Evolutionary conservation across 2,888 invertebrate genomes (phyloP).

Genomic region (Chalcis sispes): DNA sequence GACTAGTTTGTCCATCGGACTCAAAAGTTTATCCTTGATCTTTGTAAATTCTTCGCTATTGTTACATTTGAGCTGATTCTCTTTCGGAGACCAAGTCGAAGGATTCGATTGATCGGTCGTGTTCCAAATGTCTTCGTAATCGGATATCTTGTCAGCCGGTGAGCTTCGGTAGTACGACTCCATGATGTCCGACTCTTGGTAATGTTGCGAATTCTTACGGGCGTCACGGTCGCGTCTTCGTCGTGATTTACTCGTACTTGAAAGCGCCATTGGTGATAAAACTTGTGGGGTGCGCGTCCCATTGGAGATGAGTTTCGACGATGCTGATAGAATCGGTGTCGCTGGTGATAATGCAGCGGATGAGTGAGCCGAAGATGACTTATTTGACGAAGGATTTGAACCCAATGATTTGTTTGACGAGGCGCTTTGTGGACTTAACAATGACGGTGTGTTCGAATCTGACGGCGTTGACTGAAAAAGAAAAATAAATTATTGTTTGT

Average conservation of each 20-base stretch:
- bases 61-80: neutral
- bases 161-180: conserved; percentile 93
- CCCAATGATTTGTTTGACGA: conserved; percentile 70
- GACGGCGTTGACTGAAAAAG: conserved; percentile 70
- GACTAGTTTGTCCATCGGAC: conserved; percentile 61
- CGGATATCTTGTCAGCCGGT: conserved; percentile 93
- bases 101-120: conserved; percentile 74
- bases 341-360: conserved; percentile 63
- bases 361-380: conserved; percentile 40
- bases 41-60: neutral
- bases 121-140: conserved; percentile 95
- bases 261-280: conserved; percentile 73
- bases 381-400: conserved; percentile 66
- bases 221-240: conserved; percentile 73
- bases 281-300: conserved; percentile 67
- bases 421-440: conserved; percentile 71
- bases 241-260: conserved; percentile 60
- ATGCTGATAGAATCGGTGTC: conserved; percentile 67
- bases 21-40: conserved; percentile 60
- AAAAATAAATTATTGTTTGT: neutral
- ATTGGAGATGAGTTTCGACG: conserved; percentile 68
- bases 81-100: conserved; percentile 71
- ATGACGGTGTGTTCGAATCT: conserved; percentile 68
- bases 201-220: conserved; percentile 76
- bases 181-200: conserved; percentile 87